Evolutionary conservation across 2,888 invertebrate species (phyloP).

Genomic region (Cantharis lateralis): DNA sequence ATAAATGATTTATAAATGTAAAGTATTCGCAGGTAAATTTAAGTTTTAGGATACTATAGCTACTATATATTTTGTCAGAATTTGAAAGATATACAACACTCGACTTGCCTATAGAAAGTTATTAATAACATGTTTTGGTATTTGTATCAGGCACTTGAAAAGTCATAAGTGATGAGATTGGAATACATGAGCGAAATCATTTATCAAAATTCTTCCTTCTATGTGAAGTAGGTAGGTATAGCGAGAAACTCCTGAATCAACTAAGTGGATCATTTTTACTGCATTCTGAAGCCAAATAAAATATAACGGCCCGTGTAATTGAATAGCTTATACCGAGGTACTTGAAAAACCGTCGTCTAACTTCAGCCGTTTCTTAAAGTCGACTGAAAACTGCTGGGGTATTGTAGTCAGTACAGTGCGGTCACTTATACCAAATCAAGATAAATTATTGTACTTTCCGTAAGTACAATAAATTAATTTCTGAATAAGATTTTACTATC

Average conservation of each 20-base stretch:
- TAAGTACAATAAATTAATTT: slow-evolving; percentile 1
- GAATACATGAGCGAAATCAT: slow-evolving; percentile 33
- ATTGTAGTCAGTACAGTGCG: slow-evolving; percentile 27
- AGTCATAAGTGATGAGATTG: slow-evolving; percentile 30
- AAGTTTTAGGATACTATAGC: not conserved
- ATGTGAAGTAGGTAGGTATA: slow-evolving; percentile 27
- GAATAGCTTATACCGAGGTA: slow-evolving; percentile 36
- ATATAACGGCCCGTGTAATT: slow-evolving; percentile 36
- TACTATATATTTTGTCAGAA: not conserved
- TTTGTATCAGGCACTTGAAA: slow-evolving; percentile 23
- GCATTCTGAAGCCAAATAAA: slow-evolving; percentile 34
- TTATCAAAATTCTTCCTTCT: slow-evolving; percentile 31
- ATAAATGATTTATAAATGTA: not conserved
- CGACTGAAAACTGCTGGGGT: slow-evolving; percentile 22
- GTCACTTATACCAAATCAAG: slow-evolving; percentile 26
- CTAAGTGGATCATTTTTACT: slow-evolving; percentile 49
- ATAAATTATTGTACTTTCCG: slow-evolving; percentile 31
- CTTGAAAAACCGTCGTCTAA: slow-evolving; percentile 31
- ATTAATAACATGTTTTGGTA: slow-evolving; percentile 26
- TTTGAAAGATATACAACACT: slow-evolving; percentile 14
- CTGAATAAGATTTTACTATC: not conserved
- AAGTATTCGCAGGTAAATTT: not conserved
- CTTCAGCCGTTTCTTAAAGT: slow-evolving; percentile 31
- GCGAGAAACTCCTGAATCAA: slow-evolving; percentile 38
- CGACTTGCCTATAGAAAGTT: slow-evolving; percentile 8